These are phyloP conservation scores for Pseudomyrmex concolor DNA, from an alignment of 1,140 invertebrate genomes.

Conservation along the genomic window DNA sequence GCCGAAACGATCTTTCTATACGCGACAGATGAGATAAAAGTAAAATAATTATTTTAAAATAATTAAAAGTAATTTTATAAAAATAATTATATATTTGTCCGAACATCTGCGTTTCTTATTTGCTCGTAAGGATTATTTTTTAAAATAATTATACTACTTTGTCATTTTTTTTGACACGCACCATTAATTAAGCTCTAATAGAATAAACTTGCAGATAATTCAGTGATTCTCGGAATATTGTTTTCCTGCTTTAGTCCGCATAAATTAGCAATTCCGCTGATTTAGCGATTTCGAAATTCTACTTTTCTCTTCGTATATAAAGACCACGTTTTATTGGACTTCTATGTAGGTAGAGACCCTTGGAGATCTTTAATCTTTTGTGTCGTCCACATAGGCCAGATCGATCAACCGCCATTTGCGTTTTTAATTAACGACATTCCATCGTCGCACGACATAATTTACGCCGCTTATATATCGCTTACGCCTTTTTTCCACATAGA, in stretches of 20 bases:
- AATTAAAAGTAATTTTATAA: too few species aligned
- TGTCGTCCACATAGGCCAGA: conserved; percentile 17
- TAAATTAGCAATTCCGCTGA: not conserved
- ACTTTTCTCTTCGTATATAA: conserved; percentile 3
- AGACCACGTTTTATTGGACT: conserved; percentile 4
- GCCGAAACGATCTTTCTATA: too few species aligned
- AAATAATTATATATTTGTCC: too few species aligned
- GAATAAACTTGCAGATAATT: not conserved
- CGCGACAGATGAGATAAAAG: too few species aligned
- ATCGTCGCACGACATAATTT: conserved; percentile 74
- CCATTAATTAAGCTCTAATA: too few species aligned
- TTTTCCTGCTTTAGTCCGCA: not conserved
- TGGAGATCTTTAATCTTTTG: conserved; percentile 37
- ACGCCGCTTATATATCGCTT: conserved; percentile 72
- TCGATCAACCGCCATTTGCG: conserved; percentile 60
- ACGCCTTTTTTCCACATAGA: conserved; percentile 65
- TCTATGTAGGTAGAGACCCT: too few species aligned
- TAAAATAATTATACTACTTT: too few species aligned
- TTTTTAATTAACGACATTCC: conserved; percentile 62
- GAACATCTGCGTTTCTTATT: too few species aligned
- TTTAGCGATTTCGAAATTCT: not conserved
- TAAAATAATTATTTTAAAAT: too few species aligned
- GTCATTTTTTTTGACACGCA: too few species aligned
- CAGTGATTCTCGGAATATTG: not conserved
- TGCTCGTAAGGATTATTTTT: too few species aligned